Percentiles rank a stretch among this genome's conserved stretches.
Evolutionary conservation across 2,113 vertebrate species (phyloP).

Genomic region (Anarrhichthys ocellatus): DNA sequence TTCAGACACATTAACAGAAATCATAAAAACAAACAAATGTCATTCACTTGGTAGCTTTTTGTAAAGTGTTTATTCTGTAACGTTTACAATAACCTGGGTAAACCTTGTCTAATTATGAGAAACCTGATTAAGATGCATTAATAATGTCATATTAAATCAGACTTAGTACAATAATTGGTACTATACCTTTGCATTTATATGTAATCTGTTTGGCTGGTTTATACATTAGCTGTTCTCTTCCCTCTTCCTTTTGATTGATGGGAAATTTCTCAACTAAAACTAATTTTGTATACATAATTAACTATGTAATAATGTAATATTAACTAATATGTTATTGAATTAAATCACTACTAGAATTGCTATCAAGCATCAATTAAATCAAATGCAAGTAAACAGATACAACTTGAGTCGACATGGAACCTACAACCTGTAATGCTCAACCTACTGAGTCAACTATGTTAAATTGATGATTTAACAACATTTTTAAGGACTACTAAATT

Average conservation of each 20-base stretch:
- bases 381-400: background rate
- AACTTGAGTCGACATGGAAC: background rate
- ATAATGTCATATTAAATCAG: background rate
- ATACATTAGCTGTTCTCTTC: background rate
- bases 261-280: slow-evolving; percentile 27
- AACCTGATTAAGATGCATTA: background rate
- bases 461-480: slow-evolving; percentile 6
- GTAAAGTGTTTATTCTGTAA: background rate
- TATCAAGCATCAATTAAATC: slow-evolving; percentile 12
- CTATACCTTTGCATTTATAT: background rate
- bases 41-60: background rate
- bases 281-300: slow-evolving; percentile 2
- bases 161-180: background rate
- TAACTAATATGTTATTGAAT: slow-evolving; percentile 4
- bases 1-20: background rate
- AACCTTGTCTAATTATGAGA: background rate
- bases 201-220: background rate
- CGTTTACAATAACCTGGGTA: background rate
- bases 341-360: slow-evolving; percentile 23
- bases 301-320: too few species aligned
- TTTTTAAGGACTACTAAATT: background rate
- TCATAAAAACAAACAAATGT: background rate
- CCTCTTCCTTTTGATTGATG: background rate
- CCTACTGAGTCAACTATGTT: background rate
- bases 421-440: background rate